These are phyloP conservation scores for Cervus canadensis DNA, from an alignment of 2,113 vertebrate genomes.

Conservation along the genomic window DNA sequence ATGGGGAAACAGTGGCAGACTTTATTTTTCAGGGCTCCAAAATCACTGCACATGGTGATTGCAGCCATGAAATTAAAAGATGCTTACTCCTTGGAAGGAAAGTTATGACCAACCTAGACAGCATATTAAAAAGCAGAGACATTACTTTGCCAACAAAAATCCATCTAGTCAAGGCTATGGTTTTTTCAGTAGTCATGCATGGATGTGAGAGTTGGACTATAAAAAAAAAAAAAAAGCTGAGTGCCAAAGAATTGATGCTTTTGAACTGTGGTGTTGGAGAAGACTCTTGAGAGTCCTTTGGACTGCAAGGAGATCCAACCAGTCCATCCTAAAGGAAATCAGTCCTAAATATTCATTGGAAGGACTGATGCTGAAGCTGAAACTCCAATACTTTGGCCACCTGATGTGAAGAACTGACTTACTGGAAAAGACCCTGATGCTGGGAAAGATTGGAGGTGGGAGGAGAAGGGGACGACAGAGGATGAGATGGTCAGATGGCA, in stretches of 20 bases:
- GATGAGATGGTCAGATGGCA: background rate
- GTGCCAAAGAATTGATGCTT: background rate
- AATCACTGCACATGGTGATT: background rate
- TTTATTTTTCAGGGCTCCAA: background rate
- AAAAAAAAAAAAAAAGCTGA: background rate
- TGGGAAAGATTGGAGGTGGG: background rate
- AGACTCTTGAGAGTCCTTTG: background rate
- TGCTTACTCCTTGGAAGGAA: background rate
- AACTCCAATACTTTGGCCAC: background rate
- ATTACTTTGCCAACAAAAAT: background rate
- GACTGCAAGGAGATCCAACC: background rate
- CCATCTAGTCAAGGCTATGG: background rate
- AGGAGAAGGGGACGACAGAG: background rate
- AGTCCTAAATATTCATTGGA: background rate
- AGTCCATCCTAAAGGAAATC: background rate
- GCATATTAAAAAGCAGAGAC: background rate
- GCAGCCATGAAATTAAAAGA: background rate
- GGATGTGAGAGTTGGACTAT: background rate
- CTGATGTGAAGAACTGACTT: background rate
- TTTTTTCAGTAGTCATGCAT: background rate
- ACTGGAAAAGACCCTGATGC: background rate
- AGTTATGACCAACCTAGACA: background rate
- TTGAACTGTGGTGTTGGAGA: background rate
- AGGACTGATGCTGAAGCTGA: background rate
- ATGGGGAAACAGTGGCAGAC: background rate